Base-by-base conservation (phyloP, 1,140 invertebrate species). In the Drosophila tropicalis region DNA sequence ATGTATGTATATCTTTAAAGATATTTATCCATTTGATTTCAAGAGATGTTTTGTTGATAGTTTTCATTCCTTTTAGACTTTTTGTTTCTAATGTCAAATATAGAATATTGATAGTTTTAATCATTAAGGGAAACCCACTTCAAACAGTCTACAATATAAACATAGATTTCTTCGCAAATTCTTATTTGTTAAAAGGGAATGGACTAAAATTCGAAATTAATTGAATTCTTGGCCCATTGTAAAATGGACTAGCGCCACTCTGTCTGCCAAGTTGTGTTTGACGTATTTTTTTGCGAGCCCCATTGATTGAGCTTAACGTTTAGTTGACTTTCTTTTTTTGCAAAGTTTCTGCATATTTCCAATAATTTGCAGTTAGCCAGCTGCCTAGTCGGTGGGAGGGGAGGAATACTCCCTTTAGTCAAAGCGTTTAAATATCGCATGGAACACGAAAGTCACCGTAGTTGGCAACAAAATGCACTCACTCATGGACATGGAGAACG, bases 261-360 rank as follows among this genome's bases (percentile, higher is more conserved):
- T 65, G 82, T 86, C 82, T 86, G 63, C 44, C 69, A 34, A 17
- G 17, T 74, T 39, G 62, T 66, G 54, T 66, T 67, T 65, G 56
- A 77, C 5, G 5, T 29, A 29, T 3, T 29, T 58, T 34, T 57
- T 72, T 62, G 9, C 0, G 9, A 22, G 72, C 62, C 56, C 22
- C 32, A 51, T 39, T 70, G 40, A 63, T 55, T 63, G 54, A 22
- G 72, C 67, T 74, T 68, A n/a, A 62, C 61, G 58, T 47, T 39
- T 39, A 39, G 44, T 62, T 12, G 3, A 12, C 0, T 85, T 79
- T 86, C 81, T 86, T 36, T 10, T 36, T 36, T 36, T 36, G 79
- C 70, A 71, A 67, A 66, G 62, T 13, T 32, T 51, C 51, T 47
- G 58, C 34, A 39, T 41, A 41, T 36, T 56, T 67, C 19, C 51